Percentiles rank a stretch among this genome's conserved stretches.
phyloP scores from a whole-genome alignment of 1,140 invertebrate genomes.

The Probaryconus sp. region DNA sequence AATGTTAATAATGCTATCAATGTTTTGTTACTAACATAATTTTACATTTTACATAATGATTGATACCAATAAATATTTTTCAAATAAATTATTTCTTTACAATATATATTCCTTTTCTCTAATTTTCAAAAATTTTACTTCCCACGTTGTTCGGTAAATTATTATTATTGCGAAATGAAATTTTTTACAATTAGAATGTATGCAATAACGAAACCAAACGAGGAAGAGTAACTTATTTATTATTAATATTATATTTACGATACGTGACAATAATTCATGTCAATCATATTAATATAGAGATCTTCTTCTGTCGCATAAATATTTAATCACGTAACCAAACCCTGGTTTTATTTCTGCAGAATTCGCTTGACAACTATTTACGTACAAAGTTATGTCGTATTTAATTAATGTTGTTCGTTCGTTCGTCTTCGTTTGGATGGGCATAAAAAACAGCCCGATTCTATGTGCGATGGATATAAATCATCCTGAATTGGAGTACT shows the following conservation, averaged over 20 bases:
- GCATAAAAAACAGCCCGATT: slow-evolving; percentile 27
- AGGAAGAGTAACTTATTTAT: not conserved
- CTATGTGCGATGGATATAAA: slow-evolving; percentile 79
- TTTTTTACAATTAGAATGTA: too few relatives aligned
- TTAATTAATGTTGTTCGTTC: slow-evolving; percentile 28
- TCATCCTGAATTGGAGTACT: slow-evolving; percentile 78
- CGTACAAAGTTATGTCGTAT: slow-evolving; percentile 4
- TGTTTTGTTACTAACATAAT: too few relatives aligned
- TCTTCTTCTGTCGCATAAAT: slow-evolving; percentile 17
- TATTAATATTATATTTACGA: slow-evolving; percentile 3
- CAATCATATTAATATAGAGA: slow-evolving; percentile 10
- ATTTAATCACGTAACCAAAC: slow-evolving; percentile 26
- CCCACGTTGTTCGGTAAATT: too few relatives aligned
- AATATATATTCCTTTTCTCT: too few relatives aligned
- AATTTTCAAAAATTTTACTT: slow-evolving; percentile 24
- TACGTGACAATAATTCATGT: not conserved
- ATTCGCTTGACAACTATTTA: not conserved
- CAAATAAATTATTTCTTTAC: too few relatives aligned
- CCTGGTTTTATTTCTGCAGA: too few relatives aligned
- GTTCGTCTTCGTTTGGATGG: slow-evolving; percentile 25
- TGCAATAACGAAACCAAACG: too few relatives aligned
- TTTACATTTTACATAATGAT: too few relatives aligned
- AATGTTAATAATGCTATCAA: too few relatives aligned
- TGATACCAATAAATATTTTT: too few relatives aligned
- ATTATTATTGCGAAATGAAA: too few relatives aligned